These are phyloP conservation scores for Macaria notata DNA, from an alignment of 2,888 invertebrate genomes.

Conservation along the genomic window DNA sequence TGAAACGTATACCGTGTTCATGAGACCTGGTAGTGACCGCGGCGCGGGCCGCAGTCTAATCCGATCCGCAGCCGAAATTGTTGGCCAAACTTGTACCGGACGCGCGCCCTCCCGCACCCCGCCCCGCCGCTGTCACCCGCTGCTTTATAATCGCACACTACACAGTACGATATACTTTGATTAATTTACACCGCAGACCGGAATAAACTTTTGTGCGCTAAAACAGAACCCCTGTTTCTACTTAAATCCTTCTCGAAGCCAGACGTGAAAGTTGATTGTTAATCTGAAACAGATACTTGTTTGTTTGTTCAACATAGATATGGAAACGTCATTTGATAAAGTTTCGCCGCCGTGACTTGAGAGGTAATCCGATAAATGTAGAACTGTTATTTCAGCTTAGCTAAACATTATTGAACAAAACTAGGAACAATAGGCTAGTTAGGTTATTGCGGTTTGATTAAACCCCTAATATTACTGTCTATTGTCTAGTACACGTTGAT, in stretches of 20 bases:
- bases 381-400: conserved; percentile 50
- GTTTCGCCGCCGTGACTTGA: conserved; percentile 43
- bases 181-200: conserved; percentile 73
- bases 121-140: conserved; percentile 43
- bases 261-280: conserved; percentile 64
- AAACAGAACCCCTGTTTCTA: conserved; percentile 70
- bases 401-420: conserved; percentile 44
- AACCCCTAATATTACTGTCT: conserved; percentile 1
- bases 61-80: conserved; percentile 68
- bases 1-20: conserved; percentile 79
- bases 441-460: conserved; percentile 18
- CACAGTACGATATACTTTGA: conserved; percentile 68
- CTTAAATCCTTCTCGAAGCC: conserved; percentile 59
- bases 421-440: conserved; percentile 25
- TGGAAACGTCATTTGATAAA: conserved; percentile 46
- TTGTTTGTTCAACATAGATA: conserved; percentile 46
- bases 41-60: conserved; percentile 66
- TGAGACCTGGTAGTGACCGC: conserved; percentile 74
- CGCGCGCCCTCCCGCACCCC: conserved; percentile 34
- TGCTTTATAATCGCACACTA: conserved; percentile 68
- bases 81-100: conserved; percentile 68
- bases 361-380: conserved; percentile 54
- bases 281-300: conserved; percentile 62
- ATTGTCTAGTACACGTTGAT: background rate
- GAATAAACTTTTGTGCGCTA: conserved; percentile 69